These are phyloP conservation scores for Polyommatus icarus DNA, from an alignment of 2,888 invertebrate genomes.

Conservation along the genomic window DNA sequence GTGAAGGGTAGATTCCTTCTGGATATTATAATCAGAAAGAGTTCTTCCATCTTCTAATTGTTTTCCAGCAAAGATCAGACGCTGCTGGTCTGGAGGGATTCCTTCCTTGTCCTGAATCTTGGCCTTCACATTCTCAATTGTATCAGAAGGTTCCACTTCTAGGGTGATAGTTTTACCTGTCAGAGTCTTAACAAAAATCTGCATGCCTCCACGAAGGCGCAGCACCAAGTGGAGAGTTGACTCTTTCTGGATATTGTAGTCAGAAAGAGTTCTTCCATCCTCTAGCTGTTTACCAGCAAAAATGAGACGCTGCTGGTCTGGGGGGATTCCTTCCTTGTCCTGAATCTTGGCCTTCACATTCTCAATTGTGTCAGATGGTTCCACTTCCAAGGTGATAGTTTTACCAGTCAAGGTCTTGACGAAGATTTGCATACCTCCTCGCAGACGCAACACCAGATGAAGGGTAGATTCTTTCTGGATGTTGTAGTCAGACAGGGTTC, in stretches of 20 bases:
- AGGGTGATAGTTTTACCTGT: constrained; percentile 52
- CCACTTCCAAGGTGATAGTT: constrained; percentile 51
- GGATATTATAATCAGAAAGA: constrained; percentile 52
- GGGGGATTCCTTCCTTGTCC: constrained; percentile 47
- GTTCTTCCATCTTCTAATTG: constrained; percentile 51
- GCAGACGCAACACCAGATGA: constrained; percentile 49
- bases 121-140: constrained; percentile 51
- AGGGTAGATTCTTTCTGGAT: constrained; percentile 57
- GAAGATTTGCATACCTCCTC: constrained; percentile 59
- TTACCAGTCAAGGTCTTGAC: constrained; percentile 52
- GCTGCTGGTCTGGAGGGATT: constrained; percentile 51
- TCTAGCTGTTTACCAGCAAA: constrained; percentile 40
- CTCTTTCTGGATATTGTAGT: constrained; percentile 40
- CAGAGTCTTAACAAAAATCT: constrained; percentile 50
- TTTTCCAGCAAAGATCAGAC: constrained; percentile 50
- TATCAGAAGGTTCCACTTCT: constrained; percentile 49
- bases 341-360: constrained; percentile 40
- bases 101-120: constrained; percentile 52
- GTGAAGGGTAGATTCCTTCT: constrained; percentile 56
- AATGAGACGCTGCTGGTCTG: constrained; percentile 49
- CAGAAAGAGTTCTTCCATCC: constrained; percentile 38
- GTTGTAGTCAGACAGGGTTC: constrained; percentile 50
- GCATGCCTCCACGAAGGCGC: constrained; percentile 49
- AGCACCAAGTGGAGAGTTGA: constrained; percentile 44
- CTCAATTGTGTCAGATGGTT: constrained; percentile 45